These are phyloP conservation scores for Epiblema foenella DNA, from an alignment of 2,888 invertebrate genomes.

Conservation along the genomic window DNA sequence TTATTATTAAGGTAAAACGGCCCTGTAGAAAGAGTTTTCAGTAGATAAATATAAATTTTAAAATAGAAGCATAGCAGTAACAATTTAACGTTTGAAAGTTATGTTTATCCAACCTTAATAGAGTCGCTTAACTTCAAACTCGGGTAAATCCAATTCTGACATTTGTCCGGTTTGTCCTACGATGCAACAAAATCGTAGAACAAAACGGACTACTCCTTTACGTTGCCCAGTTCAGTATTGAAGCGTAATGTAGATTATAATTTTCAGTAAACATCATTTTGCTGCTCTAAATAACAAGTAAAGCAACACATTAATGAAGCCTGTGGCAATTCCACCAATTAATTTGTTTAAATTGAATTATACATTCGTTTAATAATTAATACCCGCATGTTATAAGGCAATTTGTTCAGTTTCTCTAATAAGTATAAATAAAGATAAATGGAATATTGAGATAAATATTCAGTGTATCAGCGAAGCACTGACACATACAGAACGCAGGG, in stretches of 20 bases:
- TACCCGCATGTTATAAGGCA: background rate
- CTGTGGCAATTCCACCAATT: background rate
- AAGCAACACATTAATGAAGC: conserved; percentile 1
- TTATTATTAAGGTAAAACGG: too few species aligned
- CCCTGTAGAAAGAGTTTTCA: too few species aligned
- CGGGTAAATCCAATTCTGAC: too few species aligned
- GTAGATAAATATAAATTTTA: too few species aligned
- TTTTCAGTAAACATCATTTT: background rate
- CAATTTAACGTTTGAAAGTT: too few species aligned
- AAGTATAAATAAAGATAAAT: background rate
- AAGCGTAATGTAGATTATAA: background rate
- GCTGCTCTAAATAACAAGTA: background rate
- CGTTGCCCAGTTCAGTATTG: background rate
- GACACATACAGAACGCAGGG: too few species aligned
- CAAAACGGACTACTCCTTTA: too few species aligned
- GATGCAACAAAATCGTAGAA: too few species aligned
- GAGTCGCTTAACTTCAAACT: too few species aligned
- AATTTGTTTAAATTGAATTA: conserved; percentile 5
- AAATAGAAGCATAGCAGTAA: too few species aligned
- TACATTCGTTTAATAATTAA: conserved; percentile 8
- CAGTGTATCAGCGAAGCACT: background rate
- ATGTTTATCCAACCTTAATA: too few species aligned
- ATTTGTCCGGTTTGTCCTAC: too few species aligned
- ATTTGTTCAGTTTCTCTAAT: background rate
- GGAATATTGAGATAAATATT: background rate